Percentiles rank a stretch among this genome's conserved stretches.
These are phyloP conservation scores for Apocheima hispidaria DNA, from an alignment of 2,888 invertebrate species.

Conservation along the genomic window DNA sequence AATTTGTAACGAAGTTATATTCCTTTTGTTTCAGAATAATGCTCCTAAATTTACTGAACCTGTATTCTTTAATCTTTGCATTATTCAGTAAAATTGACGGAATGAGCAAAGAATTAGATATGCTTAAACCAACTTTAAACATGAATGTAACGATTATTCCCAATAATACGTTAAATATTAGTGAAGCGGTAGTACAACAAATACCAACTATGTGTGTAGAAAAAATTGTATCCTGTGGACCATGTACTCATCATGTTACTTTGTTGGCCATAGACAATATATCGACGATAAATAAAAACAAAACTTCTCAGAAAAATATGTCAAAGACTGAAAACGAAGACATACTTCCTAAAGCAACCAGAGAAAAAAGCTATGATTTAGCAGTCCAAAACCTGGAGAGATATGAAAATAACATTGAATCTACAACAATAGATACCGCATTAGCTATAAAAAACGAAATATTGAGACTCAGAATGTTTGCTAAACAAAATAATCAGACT, in stretches of 20 bases:
- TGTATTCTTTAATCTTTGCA: constrained; percentile 97
- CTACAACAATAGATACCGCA: constrained; percentile 50
- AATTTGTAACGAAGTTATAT: neutral
- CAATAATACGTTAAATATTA: constrained; percentile 55
- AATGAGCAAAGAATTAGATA: constrained; percentile 88
- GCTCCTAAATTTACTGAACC: constrained; percentile 96
- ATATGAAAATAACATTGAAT: constrained; percentile 41
- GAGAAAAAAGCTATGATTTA: constrained; percentile 20
- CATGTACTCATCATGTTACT: constrained; percentile 57
- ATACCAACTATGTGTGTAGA: constrained; percentile 61
- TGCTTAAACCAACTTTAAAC: constrained; percentile 80
- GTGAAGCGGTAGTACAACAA: constrained; percentile 53
- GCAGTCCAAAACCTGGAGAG: constrained; percentile 37
- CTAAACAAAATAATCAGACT: constrained; percentile 1
- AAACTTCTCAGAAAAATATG: neutral
- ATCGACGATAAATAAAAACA: constrained; percentile 16
- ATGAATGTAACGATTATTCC: constrained; percentile 58
- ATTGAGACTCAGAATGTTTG: constrained; percentile 25
- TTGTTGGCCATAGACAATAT: constrained; percentile 40
- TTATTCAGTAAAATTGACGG: constrained; percentile 94
- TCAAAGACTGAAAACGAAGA: constrained; percentile 17
- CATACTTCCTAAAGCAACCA: constrained; percentile 12
- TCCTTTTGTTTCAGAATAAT: constrained; percentile 91
- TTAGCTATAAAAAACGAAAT: constrained; percentile 51
- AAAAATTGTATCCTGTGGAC: constrained; percentile 63